Conservation (phyloP, 2,113 vertebrate species). For the Syngnathus scovelli region DNA sequence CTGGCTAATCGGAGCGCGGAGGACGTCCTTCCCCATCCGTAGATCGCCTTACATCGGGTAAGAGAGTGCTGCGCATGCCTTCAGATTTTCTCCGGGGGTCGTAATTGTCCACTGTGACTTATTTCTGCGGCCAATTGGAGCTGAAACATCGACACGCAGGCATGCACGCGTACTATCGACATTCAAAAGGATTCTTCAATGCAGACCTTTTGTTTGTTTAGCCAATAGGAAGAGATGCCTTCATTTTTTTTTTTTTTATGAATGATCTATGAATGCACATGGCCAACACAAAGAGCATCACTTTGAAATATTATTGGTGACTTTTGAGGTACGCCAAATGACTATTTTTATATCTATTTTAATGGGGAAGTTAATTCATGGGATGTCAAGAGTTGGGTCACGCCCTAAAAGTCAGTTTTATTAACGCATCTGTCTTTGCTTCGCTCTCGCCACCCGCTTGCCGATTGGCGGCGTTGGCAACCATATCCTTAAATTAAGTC, state of each 20-base stretch:
- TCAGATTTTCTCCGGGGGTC: background rate
- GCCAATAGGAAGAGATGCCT: background rate
- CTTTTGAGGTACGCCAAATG: too few relatives aligned
- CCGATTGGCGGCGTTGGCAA: constrained; percentile 4
- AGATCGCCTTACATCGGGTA: constrained; percentile 49
- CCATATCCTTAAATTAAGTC: constrained; percentile 1
- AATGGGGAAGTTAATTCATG: background rate
- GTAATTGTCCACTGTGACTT: background rate
- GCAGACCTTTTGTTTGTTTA: background rate
- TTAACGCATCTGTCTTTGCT: background rate
- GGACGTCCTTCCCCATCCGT: constrained; percentile 4
- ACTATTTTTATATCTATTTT: background rate
- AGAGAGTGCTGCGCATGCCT: constrained; percentile 24
- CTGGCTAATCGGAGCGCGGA: constrained; percentile 36
- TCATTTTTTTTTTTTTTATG: background rate
- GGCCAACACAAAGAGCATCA: background rate
- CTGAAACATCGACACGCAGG: background rate
- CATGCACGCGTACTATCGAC: background rate
- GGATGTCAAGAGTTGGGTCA: background rate
- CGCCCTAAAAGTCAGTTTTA: constrained; percentile 3
- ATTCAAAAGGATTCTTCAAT: background rate
- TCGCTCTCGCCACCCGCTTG: background rate
- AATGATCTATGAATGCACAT: background rate
- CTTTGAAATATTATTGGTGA: background rate
- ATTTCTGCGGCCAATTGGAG: background rate